phyloP scores from a whole-genome alignment of 1,140 invertebrate species.

The Psilanteris sp. region DNA sequence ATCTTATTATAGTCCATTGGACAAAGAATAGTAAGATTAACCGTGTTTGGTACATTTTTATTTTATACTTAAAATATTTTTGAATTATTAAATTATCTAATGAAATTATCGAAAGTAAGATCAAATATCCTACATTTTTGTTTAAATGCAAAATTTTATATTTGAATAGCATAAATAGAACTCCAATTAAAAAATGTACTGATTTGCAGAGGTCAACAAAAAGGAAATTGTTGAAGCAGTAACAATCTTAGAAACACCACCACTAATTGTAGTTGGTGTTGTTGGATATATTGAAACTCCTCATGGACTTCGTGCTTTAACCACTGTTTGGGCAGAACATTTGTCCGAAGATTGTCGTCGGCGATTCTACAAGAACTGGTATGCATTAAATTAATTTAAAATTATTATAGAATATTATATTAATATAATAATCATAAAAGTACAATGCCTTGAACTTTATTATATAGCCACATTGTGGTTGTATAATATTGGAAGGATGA shows the following conservation, averaged over 20 bases:
- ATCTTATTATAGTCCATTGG: too few species aligned
- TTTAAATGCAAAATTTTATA: too few species aligned
- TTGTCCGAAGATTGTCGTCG: conserved; percentile 98
- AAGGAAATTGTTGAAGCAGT: conserved; percentile 99
- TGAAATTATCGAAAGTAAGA: too few species aligned
- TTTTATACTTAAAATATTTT: too few species aligned
- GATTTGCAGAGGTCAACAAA: conserved; percentile 93
- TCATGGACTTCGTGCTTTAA: conserved; percentile 94
- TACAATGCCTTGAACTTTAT: conserved; percentile 61
- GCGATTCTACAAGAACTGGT: conserved; percentile 99
- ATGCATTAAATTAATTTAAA: too few species aligned
- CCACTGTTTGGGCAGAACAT: conserved; percentile 99
- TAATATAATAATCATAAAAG: too few species aligned
- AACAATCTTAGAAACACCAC: conserved; percentile 98
- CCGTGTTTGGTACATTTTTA: too few species aligned
- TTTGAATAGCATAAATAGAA: too few species aligned
- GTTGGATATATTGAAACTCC: conserved; percentile 99
- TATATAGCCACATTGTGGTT: conserved; percentile 30
- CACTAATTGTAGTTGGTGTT: conserved; percentile 98
- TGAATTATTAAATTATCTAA: too few species aligned
- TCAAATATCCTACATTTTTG: too few species aligned
- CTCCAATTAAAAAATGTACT: not conserved
- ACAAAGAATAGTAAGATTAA: too few species aligned
- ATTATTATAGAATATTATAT: too few species aligned
- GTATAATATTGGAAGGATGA: conserved; percentile 67